phyloP scores from a whole-genome alignment of 2,888 invertebrate species.

The Perithous albicinctus region DNA sequence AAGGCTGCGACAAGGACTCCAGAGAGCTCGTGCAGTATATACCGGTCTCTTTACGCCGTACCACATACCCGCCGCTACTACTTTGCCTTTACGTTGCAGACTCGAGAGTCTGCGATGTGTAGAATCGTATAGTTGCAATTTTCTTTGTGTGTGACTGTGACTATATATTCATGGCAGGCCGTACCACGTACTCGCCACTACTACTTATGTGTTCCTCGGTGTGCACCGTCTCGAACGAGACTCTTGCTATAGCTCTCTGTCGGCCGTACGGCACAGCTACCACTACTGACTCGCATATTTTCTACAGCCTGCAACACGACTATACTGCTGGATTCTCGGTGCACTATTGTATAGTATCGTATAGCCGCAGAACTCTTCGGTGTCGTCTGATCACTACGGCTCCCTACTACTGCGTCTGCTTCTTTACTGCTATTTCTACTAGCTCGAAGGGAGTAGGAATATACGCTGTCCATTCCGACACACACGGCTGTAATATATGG shows the following conservation, averaged over 20 bases:
- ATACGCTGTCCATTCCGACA: conserved; percentile 7
- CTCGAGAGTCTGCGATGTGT: neutral
- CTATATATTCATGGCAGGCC: neutral
- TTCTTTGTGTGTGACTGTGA: neutral
- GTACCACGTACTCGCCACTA: conserved; percentile 1
- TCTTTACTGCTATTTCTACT: conserved; percentile 7
- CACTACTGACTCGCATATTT: neutral
- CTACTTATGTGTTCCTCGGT: neutral
- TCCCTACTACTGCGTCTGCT: conserved; percentile 30
- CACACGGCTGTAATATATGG: neutral
- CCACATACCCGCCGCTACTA: conserved; percentile 43
- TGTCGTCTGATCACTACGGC: conserved; percentile 36
- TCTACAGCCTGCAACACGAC: neutral
- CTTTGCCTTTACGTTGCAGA: conserved; percentile 14
- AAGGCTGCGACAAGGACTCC: conserved; percentile 80
- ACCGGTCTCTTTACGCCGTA: conserved; percentile 48
- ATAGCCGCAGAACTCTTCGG: neutral
- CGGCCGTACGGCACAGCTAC: neutral
- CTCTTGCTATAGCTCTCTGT: neutral
- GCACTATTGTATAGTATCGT: neutral
- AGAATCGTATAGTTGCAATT: neutral
- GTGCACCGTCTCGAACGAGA: neutral
- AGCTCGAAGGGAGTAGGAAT: neutral
- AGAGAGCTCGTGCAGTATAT: conserved; percentile 19
- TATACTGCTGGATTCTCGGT: neutral